Percentiles rank a stretch among this genome's conserved stretches.
These are phyloP conservation scores for Gambelia wislizenii DNA, from an alignment of 2,797 vertebrate genomes.

Conservation along the genomic window DNA sequence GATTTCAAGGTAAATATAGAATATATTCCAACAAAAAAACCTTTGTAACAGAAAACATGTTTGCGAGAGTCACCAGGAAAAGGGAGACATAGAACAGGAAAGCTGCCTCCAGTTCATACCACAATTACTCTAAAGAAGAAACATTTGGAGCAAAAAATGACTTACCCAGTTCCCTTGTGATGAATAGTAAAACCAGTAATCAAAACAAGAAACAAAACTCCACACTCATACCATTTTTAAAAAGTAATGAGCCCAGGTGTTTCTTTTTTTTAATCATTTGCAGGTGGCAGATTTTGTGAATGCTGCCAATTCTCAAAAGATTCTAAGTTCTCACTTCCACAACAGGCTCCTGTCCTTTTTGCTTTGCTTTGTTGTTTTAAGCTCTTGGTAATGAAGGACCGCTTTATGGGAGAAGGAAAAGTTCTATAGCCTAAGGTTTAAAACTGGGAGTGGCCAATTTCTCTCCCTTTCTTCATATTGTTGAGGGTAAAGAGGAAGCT, in stretches of 20 bases:
- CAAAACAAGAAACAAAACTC: slow-evolving; percentile 42
- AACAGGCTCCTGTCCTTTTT: not conserved
- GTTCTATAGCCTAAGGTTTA: slow-evolving; percentile 15
- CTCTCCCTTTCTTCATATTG: slow-evolving; percentile 15
- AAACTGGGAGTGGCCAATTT: slow-evolving; percentile 27
- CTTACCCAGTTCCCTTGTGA: slow-evolving; percentile 59
- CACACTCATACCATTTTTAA: not conserved
- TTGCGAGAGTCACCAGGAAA: not conserved
- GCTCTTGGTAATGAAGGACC: not conserved
- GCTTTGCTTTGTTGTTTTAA: not conserved
- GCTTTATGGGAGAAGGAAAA: not conserved
- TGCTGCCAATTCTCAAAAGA: not conserved
- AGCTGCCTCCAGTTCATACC: not conserved
- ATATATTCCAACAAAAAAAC: not conserved
- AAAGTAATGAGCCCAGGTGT: slow-evolving; percentile 24
- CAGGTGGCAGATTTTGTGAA: slow-evolving; percentile 30
- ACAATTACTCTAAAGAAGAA: not conserved
- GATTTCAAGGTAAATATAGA: not conserved
- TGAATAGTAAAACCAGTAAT: slow-evolving; percentile 44
- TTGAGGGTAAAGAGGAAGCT: slow-evolving; percentile 53
- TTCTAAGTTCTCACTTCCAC: not conserved
- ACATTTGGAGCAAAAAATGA: slow-evolving; percentile 26
- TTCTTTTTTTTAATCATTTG: not conserved
- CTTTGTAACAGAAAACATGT: not conserved
- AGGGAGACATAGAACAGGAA: not conserved